Evolutionary conservation across 2,113 vertebrate species (phyloP), one percentile per base, ranked within the genome.

Genomic region (Rhabdomys dilectus): DNA sequence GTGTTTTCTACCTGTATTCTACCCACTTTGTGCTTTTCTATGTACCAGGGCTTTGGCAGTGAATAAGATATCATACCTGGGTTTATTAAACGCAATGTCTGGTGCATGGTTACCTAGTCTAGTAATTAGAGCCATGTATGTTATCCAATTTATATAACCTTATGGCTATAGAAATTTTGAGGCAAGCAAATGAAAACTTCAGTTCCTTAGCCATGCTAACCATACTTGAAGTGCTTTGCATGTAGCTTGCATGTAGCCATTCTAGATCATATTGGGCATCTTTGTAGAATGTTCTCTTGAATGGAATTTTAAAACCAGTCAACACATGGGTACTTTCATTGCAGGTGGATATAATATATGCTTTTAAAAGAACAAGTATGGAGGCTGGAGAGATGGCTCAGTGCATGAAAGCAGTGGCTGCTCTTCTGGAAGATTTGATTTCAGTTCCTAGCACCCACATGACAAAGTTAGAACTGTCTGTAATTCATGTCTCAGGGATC

Each of bases 101-200:
- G 16, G 1, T 48, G 73, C 34, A 68, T 1, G 36, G 29, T 66
- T 93, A 8, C 77, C 15, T 21, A 68, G 0, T 68, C 39, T 29
- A 39, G 70, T 88, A 73, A 39, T 45, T 86, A 84, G 31, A 39
- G 78, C 53, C 36, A 42, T 12, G 1, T 39, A 36, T 39, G 11
- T 22, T 91, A 5, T 77, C 11, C 21, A 60, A 1, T 77, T 72
- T 34, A 45, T n/a, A 42, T 86, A 60, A 39, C 39, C 75, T 66
- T 12, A 24, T 93, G 51, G 39, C 36, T 95, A 36, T 82, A 73
- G 95, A 90, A 89, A 96, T 84, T 70, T 78, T 89, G 92, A 94
- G 78, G 15, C 64, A 89, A 88, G 45, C 84, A 84, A 76, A 48
- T 81, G 76, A 62, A 93, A 81, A 24, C 17, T 82, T 91, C 3